phyloP scores from a whole-genome alignment of 1,140 invertebrate genomes.

The Littorina saxatilis region DNA sequence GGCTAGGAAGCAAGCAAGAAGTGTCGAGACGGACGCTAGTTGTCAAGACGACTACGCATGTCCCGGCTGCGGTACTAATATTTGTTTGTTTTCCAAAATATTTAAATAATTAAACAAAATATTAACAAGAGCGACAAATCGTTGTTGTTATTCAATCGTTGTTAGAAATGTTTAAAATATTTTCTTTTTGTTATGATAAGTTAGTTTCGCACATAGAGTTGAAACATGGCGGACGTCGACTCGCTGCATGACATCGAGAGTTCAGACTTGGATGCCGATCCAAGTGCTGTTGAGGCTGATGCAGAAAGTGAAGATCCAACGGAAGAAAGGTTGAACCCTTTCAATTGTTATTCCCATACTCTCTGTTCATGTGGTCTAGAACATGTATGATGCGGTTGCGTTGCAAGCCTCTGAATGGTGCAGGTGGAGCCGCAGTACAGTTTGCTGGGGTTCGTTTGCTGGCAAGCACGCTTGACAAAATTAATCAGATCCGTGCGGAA shows the following conservation, averaged over 20 bases:
- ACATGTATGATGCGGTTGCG: not conserved
- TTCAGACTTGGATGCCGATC: slow-evolving; percentile 72
- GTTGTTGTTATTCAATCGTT: not conserved
- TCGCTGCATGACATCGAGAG: slow-evolving; percentile 71
- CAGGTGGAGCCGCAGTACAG: too few relatives aligned
- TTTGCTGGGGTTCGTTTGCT: too few relatives aligned
- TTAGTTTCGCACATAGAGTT: slow-evolving; percentile 21
- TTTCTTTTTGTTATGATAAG: not conserved
- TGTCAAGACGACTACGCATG: slow-evolving; percentile 56
- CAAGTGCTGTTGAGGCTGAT: slow-evolving; percentile 72
- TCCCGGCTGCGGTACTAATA: slow-evolving; percentile 23
- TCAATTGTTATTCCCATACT: not conserved
- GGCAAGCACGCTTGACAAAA: too few relatives aligned
- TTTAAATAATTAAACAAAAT: not conserved
- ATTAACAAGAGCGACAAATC: not conserved
- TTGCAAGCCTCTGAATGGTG: too few relatives aligned
- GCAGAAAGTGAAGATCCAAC: slow-evolving; percentile 70
- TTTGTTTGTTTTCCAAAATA: too few relatives aligned
- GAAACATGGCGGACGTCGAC: slow-evolving; percentile 74
- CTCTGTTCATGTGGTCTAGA: not conserved
- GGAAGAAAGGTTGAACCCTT: slow-evolving; percentile 62
- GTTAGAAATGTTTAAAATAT: too few relatives aligned
- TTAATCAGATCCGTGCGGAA: too few relatives aligned
- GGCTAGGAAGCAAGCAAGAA: not conserved
- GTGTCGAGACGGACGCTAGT: slow-evolving; percentile 26